Base-by-base conservation (phyloP, 2,113 vertebrate species). In the Phocoena sinus region DNA sequence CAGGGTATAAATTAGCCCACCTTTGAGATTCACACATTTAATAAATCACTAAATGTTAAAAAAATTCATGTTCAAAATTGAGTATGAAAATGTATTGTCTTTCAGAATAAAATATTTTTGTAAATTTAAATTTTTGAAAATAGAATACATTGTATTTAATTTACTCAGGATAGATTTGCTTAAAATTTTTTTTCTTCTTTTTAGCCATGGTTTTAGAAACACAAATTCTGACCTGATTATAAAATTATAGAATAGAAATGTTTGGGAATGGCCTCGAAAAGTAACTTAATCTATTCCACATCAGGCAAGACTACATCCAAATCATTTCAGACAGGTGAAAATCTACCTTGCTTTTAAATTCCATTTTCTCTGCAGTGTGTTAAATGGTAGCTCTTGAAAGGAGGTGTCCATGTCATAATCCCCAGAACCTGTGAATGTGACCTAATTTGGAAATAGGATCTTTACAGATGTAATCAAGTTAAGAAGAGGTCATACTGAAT, bases 111-210 rank as follows among this genome's bases (percentile, higher is more conserved):
- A 94, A 83, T 7, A 8, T n/a, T 33, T 89, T 87, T 62, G 10
- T 86, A 50, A 84, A 62, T 90, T 82, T 83, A 87, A 89, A 76
- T 67, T 17, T 80, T 47, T 58, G 20, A 89, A 91, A 97, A 70
- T 70, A 86, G 68, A 87, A 58, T 65, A 31, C 3, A 26, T 88
- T 77, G 2, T 28, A 56, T 81, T 26, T 80, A 20, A 65, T 8
- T 92, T 85, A 60, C 2, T 73, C 1, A 18, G 67, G 15, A 67
- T n/a, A 38, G 3, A 41, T 89, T 95, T 91, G 53, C 20, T 23
- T 77, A 53, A 56, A 70, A 58, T 50, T 77, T 53, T 77, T 77
- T 79, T 86, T n/a, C 28, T 94, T 20, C 8, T 85, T 47, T 81
- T 94, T 76, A 83, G 15, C 2, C n/a, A 86, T 62, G 25, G 38